Base-by-base conservation (phyloP, 37 sponge, comb jelly and placozoan genomes). In the Amphimedon queenslandica region DNA sequence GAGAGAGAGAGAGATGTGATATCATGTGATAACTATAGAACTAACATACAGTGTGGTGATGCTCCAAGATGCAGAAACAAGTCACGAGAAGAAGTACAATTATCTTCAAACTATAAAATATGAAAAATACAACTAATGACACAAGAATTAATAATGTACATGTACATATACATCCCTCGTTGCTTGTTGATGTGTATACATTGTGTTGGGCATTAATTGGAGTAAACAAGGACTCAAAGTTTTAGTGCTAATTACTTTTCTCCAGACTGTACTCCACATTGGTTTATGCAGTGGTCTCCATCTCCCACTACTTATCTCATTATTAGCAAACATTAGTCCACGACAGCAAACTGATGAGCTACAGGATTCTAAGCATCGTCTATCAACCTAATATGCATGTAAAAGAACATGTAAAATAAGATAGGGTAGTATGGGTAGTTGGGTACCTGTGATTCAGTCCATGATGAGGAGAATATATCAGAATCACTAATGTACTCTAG, bases 251-350 rank as follows among this genome's bases (percentile, higher is more conserved):
- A 76, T 33, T 11, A 81, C 85, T 55, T 86, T 75, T 63, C 74
- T 74, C 32, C 76, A 64, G 41, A 77, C 80, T 42, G 66, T 39
- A 4, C 25, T 78, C 84, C 84, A 86, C 36, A 75, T 72, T 28
- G 84, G 88, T 39, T 92, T 83, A 71, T 92, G 92, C 39, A 86
- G 74, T 20, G 84, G 92, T 67, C 84, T 69, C 84, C 92, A 86
- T 41, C 57, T 83, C 29, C 25, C 71, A 10, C 4, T 6, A 25
- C 65, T 13, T 58, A 6, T 2, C 30, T 31, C 53, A 23, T 29
- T 55, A 28, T 75, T 67, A 61, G 79, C 38, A 60, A 69, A 66
- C 72, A 92, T 78, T 4, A 92, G 63, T 4, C 83, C 81, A 37
- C 84, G 40, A 42, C 80, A 67, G 21, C 73, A 72, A n/a, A 92